phyloP scores from a whole-genome alignment of 2,888 invertebrate species.

The Allolobophora icterica region DNA sequence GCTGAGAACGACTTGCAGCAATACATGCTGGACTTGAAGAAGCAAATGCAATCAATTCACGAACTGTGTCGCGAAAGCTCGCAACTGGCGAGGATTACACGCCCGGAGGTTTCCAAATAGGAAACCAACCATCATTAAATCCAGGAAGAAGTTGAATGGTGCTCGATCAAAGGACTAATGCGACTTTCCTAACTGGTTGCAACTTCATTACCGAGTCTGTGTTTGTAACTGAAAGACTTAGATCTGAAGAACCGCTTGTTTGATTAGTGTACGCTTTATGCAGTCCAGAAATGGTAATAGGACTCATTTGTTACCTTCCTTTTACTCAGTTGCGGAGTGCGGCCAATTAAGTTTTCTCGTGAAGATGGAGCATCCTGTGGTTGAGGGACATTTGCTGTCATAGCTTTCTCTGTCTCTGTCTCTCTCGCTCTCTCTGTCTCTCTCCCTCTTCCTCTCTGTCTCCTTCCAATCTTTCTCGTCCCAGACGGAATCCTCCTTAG shows the following conservation, averaged over 20 bases:
- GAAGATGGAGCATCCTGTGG: neutral
- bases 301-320: neutral
- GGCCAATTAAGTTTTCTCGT: neutral
- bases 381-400: neutral
- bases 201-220: neutral
- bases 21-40: constrained; percentile 32
- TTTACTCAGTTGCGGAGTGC: neutral
- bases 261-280: neutral
- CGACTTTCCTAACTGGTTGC: neutral
- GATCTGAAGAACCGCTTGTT: neutral
- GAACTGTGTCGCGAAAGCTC: constrained; percentile 33
- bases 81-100: constrained; percentile 31
- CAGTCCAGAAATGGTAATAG: no score
- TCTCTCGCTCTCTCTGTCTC: no score
- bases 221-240: neutral
- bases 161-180: neutral
- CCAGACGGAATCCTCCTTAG: no score
- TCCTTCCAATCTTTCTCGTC: no score
- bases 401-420: no score
- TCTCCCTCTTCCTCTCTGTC: no score
- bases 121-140: neutral
- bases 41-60: constrained; percentile 35
- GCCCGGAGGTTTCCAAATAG: neutral
- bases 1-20: neutral
- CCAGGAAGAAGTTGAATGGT: neutral